phyloP scores from a whole-genome alignment of 1,140 invertebrate species.

The Sitobion miscanthi region DNA sequence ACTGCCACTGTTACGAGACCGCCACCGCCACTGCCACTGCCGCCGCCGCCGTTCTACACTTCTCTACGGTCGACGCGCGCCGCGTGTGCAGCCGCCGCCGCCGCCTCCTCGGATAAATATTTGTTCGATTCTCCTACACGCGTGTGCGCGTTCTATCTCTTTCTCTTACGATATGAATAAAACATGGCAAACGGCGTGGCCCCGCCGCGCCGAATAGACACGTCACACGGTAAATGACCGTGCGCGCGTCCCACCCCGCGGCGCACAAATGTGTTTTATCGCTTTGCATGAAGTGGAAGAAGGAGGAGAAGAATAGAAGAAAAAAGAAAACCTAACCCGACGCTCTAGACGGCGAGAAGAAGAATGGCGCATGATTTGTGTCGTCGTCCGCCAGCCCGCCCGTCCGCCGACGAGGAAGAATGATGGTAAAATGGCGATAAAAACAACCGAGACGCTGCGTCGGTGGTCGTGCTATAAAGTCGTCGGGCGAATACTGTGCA shows the following conservation, averaged over 20 bases:
- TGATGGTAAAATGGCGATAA: not conserved
- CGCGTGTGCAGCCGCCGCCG: not conserved
- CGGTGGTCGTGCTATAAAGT: not conserved
- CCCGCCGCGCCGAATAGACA: conserved; percentile 31
- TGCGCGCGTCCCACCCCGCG: not conserved
- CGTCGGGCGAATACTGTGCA: not conserved
- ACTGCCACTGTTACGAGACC: not conserved
- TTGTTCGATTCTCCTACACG: not conserved
- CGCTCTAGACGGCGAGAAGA: not conserved
- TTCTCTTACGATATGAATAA: conserved; percentile 42
- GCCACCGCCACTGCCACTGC: not conserved
- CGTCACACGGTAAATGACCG: conserved; percentile 54
- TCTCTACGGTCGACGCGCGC: not conserved
- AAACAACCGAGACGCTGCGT: conserved; percentile 3
- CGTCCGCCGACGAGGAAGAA: not conserved
- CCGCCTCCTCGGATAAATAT: conserved; percentile 23
- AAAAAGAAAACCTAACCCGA: not conserved
- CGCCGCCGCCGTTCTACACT: not conserved
- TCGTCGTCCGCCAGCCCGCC: not conserved
- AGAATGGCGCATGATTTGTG: not conserved
- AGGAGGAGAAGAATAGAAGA: not conserved
- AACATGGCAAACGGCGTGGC: conserved; percentile 2
- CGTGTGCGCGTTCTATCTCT: not conserved
- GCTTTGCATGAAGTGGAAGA: conserved; percentile 2
- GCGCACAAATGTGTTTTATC: conserved; percentile 51